These are phyloP conservation scores for Syrrhaptes paradoxus DNA, from an alignment of 2,113 vertebrate species.

Conservation along the genomic window DNA sequence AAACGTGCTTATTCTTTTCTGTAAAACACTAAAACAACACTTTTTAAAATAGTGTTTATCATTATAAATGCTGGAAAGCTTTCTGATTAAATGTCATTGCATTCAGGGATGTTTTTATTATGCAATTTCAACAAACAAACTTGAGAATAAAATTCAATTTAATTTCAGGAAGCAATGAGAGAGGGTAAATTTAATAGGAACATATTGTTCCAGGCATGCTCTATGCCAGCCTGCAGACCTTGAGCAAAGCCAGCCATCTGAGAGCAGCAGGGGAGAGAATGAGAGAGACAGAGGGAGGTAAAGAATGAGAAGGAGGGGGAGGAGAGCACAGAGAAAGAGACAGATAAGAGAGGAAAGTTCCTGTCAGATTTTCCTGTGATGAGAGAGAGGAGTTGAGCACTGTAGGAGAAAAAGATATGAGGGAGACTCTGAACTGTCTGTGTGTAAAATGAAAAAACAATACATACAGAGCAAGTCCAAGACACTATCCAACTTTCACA, in stretches of 20 bases:
- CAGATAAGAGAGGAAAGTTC: conserved; percentile 20
- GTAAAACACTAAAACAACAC: neutral
- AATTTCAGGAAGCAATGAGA: conserved; percentile 59
- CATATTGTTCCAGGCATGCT: conserved; percentile 59
- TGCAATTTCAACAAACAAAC: conserved; percentile 69
- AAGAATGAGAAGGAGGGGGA: conserved; percentile 16
- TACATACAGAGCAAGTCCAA: neutral
- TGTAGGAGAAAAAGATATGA: neutral
- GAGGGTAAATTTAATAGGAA: conserved; percentile 55
- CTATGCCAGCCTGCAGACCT: conserved; percentile 31
- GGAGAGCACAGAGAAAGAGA: neutral
- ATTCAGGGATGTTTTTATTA: conserved; percentile 64
- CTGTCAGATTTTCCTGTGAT: conserved; percentile 32
- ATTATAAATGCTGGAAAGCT: neutral
- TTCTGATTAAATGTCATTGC: conserved; percentile 47
- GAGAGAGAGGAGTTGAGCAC: neutral
- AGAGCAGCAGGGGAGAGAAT: conserved; percentile 18
- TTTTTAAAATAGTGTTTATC: conserved; percentile 8
- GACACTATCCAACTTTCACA: neutral
- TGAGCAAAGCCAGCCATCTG: conserved; percentile 44
- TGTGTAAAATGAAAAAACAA: neutral
- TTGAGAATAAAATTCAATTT: conserved; percentile 71
- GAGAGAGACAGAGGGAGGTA: conserved; percentile 23
- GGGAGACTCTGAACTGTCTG: conserved; percentile 8
- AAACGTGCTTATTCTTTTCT: conserved; percentile 36